Base-by-base conservation (phyloP, 2,888 invertebrate species). In the Graphium colonna region DNA sequence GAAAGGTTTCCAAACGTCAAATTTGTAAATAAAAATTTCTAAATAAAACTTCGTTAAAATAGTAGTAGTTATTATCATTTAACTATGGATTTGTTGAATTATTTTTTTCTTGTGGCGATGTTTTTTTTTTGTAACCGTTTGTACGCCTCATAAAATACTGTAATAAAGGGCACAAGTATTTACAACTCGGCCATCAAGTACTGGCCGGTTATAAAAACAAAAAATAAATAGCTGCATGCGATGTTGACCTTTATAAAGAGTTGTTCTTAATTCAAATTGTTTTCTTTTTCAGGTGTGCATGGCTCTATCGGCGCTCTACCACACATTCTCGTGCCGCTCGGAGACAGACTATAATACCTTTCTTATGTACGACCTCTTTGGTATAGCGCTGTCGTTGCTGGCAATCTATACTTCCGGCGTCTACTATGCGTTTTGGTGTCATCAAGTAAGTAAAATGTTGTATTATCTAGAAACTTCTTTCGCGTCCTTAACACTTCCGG, bases 391-490 rank as follows among this genome's bases (percentile, higher is more conserved):
- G 47, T 97, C 97, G 31, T 89, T 98, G 61, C 92, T 98, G 47
- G 98, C 97, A 51, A 97, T 98, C 75, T 98, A 98, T 82, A 94
- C 97, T 60, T 97, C 97, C 18, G 98, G 98, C 51, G 96, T 98
- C 61, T 98, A 98, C 82, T 98, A 97, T 78, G 98, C 98, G 9
- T 98, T 98, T 84, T 98, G 97, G 95, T 98, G 98, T 82, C 94
- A 97, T 77, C 92, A 93, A 86, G 97, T 97, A 90, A 92, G 92
- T 91, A 39, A 12, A 8, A 28, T 16, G 5, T 33, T 44, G 9
- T 12, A 12, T 36, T n/a, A 36, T 36, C 36, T 36, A n/a, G 36
- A 36, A 36, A 36, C 12, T 36, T 36, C 36, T 10, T 36, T 36
- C n/a, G n/a, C 12, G 36, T 13, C 12, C n/a, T 31, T 9, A 31